Percentiles rank a stretch among this genome's conserved stretches.
Conservation (phyloP, 2,888 invertebrate species). For the Mythimna pallens region DNA sequence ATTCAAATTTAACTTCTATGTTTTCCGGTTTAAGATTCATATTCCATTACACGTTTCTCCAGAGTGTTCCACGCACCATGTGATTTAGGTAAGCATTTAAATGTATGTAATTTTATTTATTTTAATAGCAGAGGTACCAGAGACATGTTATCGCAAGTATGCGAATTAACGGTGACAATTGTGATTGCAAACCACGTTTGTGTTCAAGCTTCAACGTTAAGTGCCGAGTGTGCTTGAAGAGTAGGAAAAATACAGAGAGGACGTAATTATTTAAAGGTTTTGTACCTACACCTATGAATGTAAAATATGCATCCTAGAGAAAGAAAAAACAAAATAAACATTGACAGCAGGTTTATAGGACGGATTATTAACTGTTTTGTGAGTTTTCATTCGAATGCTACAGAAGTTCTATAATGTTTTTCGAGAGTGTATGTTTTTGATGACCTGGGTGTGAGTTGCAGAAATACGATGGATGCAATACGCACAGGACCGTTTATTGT, state of each 20-base stretch:
- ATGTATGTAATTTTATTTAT: conserved; percentile 76
- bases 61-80: conserved; percentile 31
- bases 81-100: conserved; percentile 69
- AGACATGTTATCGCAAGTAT: conserved; percentile 81
- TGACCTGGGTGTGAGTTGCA: too few species aligned
- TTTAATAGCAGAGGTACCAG: conserved; percentile 72
- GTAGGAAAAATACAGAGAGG: conserved; percentile 62
- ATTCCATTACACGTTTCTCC: conserved; percentile 29
- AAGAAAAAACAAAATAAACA: too few species aligned
- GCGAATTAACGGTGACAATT: conserved; percentile 88
- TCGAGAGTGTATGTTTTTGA: too few species aligned
- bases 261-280: conserved; percentile 11
- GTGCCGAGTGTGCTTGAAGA: conserved; percentile 70
- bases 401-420: too few species aligned
- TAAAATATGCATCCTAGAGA: too few species aligned
- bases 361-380: too few species aligned
- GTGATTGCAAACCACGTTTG: conserved; percentile 83
- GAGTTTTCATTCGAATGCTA: too few species aligned
- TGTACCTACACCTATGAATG: conserved; percentile 21
- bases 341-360: too few species aligned
- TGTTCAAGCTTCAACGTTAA: conserved; percentile 78
- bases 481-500: too few species aligned
- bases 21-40: background rate
- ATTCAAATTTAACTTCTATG: conserved; percentile 42
- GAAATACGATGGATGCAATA: too few species aligned